Base-by-base conservation (phyloP, 1,140 invertebrate genomes). In the Drosophila eugracilis region DNA sequence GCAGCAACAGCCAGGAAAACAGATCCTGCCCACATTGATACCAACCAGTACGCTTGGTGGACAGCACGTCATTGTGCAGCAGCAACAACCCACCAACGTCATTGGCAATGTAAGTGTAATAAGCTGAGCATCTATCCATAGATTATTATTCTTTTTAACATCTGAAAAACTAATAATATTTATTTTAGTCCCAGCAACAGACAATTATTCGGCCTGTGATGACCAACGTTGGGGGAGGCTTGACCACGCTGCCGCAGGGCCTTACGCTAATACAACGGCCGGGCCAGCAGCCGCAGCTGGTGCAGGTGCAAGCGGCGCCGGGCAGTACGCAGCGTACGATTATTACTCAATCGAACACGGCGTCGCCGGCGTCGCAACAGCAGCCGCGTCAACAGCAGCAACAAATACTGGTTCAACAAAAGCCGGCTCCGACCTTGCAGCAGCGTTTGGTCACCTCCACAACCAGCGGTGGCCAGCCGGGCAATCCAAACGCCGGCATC, bases 131-230 rank as follows among this genome's bases (percentile, higher is more conserved):
- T 26, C 5, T n/a, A 0, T 1, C 5, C 14, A 21, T 12, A 12
- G 0, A 12, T 41, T 10, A 12, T 12, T 3, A 12, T 12, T 34
- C 4, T 5, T 4, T 34, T 5, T n/a, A 19, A 19, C 4, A 6
- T 22, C 4, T 22, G 2, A 22, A 42, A 42, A 24, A 36, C 12
- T 50, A 34, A 24, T 15, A 7, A 17, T 12, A 34, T 21, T 19
- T 17, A 9, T 52, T 53, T 14, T 44, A 91, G 88, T 79, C 88
- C 58, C 48, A 81, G 19, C 90, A 91, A 60, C 90, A 91, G 63
- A 91, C 90, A 7, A 91, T 91, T 26, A 91, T 91, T 49, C 71
- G 90, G 30, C 90, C 90, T 0, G 90, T 91, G 37, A 83, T 91
- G 69, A 73, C 89, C 21, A 85, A 81, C 62, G 80, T 85, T 41